Percentiles rank a stretch among this genome's conserved stretches.
Conservation (phyloP, 2,888 invertebrate genomes). For the Pecten maximus region DNA sequence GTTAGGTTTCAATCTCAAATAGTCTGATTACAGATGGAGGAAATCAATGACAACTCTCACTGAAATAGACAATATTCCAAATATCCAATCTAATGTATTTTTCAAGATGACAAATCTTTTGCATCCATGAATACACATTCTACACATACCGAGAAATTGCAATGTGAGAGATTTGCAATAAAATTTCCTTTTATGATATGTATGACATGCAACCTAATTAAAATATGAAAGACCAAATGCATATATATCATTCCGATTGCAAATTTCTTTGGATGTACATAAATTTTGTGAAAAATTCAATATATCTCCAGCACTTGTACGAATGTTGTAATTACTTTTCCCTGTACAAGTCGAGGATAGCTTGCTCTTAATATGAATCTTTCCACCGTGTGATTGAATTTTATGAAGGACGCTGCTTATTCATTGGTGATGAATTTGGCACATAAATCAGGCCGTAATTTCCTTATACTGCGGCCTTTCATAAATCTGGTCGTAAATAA, state of each 20-base stretch:
- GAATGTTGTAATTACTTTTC: slow-evolving; percentile 17
- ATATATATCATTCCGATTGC: slow-evolving; percentile 21
- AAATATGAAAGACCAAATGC: slow-evolving; percentile 32
- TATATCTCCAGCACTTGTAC: neutral
- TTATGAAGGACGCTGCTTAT: slow-evolving; percentile 40
- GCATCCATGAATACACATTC: neutral
- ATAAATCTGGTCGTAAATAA: slow-evolving; percentile 54
- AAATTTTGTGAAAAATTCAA: slow-evolving; percentile 24
- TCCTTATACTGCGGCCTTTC: slow-evolving; percentile 52
- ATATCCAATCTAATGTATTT: neutral
- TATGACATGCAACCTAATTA: neutral
- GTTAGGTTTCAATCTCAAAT: neutral
- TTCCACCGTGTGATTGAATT: slow-evolving; percentile 23
- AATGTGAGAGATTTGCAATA: neutral
- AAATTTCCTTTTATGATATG: slow-evolving; percentile 10
- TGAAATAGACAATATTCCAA: neutral
- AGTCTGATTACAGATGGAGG: neutral
- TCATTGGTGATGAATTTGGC: slow-evolving; percentile 44
- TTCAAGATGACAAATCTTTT: neutral
- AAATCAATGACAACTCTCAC: neutral
- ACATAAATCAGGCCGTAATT: slow-evolving; percentile 51
- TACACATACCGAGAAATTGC: neutral
- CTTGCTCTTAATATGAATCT: slow-evolving; percentile 6
- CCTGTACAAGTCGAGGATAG: neutral
- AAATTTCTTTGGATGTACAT: slow-evolving; percentile 22